Percentiles rank a stretch among this genome's conserved stretches.
phyloP scores from a whole-genome alignment of 1,140 invertebrate genomes.

The Calephelis virginiensis region DNA sequence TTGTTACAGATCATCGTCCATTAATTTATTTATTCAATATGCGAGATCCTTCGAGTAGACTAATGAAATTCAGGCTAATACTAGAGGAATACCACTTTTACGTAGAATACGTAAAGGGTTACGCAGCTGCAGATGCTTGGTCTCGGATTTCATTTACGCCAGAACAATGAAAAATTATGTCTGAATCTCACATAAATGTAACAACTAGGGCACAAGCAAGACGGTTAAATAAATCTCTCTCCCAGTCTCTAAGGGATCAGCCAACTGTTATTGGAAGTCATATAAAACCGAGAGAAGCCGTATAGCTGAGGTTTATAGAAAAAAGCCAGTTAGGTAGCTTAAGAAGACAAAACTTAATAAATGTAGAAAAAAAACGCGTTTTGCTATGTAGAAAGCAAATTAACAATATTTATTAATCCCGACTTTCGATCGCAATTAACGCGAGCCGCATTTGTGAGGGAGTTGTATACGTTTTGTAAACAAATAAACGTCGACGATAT shows the following conservation, averaged over 20 bases:
- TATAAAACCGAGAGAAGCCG: slow-evolving; percentile 11
- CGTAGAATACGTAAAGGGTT: slow-evolving; percentile 32
- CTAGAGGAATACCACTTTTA: slow-evolving; percentile 28
- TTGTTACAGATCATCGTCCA: not conserved
- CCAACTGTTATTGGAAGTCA: slow-evolving; percentile 20
- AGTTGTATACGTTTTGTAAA: too few species aligned
- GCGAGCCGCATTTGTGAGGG: too few species aligned
- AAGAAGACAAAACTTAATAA: slow-evolving; percentile 18
- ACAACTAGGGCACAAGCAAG: slow-evolving; percentile 16
- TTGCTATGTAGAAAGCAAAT: slow-evolving; percentile 11
- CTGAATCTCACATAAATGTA: slow-evolving; percentile 16
- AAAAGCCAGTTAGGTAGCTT: slow-evolving; percentile 7
- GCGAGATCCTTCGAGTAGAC: slow-evolving; percentile 13
- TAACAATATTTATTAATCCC: slow-evolving; percentile 18
- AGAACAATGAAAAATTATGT: slow-evolving; percentile 26
- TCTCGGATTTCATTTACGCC: slow-evolving; percentile 22
- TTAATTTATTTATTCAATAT: slow-evolving; percentile 20
- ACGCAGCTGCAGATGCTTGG: slow-evolving; percentile 32
- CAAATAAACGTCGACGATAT: too few species aligned
- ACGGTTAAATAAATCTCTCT: not conserved
- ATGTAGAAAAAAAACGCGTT: slow-evolving; percentile 15
- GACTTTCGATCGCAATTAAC: too few species aligned
- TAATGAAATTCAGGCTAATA: not conserved
- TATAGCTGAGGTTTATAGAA: not conserved
- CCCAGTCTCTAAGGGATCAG: not conserved